Evolutionary conservation across 2,888 invertebrate genomes (phyloP).

Genomic region (Frankliniella intonsa): DNA sequence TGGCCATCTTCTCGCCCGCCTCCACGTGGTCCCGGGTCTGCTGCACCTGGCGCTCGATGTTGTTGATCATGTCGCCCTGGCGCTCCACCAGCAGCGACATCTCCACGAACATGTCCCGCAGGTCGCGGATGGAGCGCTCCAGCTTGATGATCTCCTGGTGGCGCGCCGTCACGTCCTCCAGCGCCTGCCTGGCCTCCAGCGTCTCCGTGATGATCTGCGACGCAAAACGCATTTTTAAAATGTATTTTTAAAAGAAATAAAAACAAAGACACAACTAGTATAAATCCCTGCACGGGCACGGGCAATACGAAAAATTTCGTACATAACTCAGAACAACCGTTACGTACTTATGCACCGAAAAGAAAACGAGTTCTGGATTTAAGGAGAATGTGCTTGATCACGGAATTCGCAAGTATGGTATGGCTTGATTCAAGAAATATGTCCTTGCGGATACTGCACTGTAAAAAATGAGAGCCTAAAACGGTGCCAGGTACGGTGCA

Average conservation of each 20-base stretch:
- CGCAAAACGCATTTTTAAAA: background rate
- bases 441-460: too few species aligned
- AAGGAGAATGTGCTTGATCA: too few species aligned
- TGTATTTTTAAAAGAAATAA: background rate
- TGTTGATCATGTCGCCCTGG: conserved; percentile 61
- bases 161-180: conserved; percentile 75
- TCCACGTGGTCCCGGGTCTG: conserved; percentile 56
- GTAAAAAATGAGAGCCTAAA: too few species aligned
- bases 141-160: conserved; percentile 77
- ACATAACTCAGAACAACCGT: too few species aligned
- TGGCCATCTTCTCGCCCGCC: conserved; percentile 53
- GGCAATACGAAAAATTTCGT: too few species aligned
- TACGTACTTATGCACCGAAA: too few species aligned
- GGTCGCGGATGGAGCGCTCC: conserved; percentile 71
- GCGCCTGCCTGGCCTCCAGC: conserved; percentile 62
- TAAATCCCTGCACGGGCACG: too few species aligned
- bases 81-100: conserved; percentile 75
- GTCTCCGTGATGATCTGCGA: conserved; percentile 73
- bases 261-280: too few species aligned
- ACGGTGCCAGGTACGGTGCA: too few species aligned
- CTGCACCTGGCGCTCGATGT: conserved; percentile 57
- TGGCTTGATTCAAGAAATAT: too few species aligned
- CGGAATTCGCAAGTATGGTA: too few species aligned
- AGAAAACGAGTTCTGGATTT: too few species aligned
- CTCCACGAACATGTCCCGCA: conserved; percentile 77